Evolutionary conservation across 2,113 vertebrate species (phyloP), one percentile per base, ranked within the genome.

Genomic region (Scopus umbretta): DNA sequence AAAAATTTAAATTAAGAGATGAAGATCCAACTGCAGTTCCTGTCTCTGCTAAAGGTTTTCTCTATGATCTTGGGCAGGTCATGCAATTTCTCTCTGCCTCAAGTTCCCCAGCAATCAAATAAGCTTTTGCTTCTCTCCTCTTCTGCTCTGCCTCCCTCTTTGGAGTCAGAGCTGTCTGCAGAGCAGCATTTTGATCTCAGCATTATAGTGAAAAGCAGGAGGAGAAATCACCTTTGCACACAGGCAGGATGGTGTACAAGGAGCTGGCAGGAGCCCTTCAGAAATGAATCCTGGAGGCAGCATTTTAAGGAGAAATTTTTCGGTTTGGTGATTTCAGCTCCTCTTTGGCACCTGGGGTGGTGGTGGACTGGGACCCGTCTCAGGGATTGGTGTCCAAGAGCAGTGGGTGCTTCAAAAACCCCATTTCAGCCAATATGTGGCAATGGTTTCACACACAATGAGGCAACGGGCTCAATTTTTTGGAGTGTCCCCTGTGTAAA

Each of bases 371-470:
- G 21, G 30, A 22, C 11, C 27, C 3, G 0, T 2, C 45, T 32
- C 1, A 3, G 56, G 18, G 13, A 9, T 10, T 6, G 3, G 32
- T 19, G 22, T 14, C 83, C 6, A 10, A 13, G 42, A 49, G 30
- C 73, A 34, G 15, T 0, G 2, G 49, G 8, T 29, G 32, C 59
- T 74, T 7, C 40, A 34, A 65, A 72, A 67, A 2, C 17, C 9
- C 25, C 5, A 3, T 26, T 36, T 49, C 61, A 49, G 53, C 43
- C 65, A 14, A 23, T 11, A 26, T 1, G 20, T 27, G 45, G 8
- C 32, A 27, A 74, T 22, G 56, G n/a, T 16, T n/a, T 68, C 7
- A 1, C 32, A 26, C 13, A 20, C n/a, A 34, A 19, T 0, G 0
- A 71, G 40, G 52, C 16, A 36, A 36, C 0, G 0, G 78, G 25